Conservation (phyloP, 2,113 vertebrate species). For the Indicator maculatus region DNA sequence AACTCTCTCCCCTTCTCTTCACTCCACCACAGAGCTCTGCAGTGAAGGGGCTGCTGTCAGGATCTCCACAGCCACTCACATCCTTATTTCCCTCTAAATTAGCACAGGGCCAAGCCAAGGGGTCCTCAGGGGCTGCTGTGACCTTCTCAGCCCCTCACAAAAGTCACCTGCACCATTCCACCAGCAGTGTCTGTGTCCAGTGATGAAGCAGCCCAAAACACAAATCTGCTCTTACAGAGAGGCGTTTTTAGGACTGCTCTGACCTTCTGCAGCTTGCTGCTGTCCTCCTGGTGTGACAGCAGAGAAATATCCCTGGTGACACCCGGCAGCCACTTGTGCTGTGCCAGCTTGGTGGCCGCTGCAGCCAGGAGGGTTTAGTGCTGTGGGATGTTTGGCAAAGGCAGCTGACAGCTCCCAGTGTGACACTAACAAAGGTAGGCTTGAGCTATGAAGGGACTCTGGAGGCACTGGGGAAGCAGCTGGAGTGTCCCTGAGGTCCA, state of each 20-base stretch:
- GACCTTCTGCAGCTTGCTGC: slow-evolving; percentile 30
- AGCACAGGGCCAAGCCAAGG: not conserved
- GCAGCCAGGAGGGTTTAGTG: not conserved
- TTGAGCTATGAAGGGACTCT: not conserved
- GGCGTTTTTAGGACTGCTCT: not conserved
- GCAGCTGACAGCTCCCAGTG: not conserved
- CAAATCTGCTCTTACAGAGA: accelerated
- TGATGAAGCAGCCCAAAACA: not conserved
- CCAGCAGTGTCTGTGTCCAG: not conserved
- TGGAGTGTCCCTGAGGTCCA: not conserved
- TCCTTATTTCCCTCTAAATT: not conserved
- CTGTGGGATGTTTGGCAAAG: not conserved
- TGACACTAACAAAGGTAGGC: slow-evolving; percentile 4
- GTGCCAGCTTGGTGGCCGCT: accelerated
- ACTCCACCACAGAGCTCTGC: not conserved
- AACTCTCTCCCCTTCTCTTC: not conserved
- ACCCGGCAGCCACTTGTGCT: accelerated
- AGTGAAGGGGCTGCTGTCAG: not conserved
- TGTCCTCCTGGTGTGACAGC: not conserved
- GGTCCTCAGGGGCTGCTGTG: not conserved
- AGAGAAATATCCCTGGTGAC: slow-evolving; percentile 15
- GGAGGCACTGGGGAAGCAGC: not conserved
- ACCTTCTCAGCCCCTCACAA: slow-evolving; percentile 36
- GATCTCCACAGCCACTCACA: not conserved
- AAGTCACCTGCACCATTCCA: not conserved